Conservation (phyloP, 2,113 vertebrate species). For the Myodes glareolus region DNA sequence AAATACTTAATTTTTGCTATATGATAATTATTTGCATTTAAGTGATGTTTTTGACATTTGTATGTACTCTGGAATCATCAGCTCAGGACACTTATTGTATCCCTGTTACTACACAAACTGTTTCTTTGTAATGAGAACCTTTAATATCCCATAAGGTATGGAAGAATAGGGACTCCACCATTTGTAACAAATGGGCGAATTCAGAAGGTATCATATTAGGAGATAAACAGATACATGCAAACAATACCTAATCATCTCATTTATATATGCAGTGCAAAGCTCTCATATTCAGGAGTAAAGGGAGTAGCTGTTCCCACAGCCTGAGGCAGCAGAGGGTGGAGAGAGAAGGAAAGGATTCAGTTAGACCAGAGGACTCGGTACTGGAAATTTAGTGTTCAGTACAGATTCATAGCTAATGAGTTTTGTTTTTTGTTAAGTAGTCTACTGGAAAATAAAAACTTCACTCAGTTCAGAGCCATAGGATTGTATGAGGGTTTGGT, state of each 20-base stretch:
- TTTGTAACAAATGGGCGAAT: neutral
- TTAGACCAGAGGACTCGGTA: neutral
- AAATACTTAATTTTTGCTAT: neutral
- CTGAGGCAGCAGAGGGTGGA: too few species aligned
- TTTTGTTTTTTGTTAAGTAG: constrained; percentile 31
- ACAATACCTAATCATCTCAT: neutral
- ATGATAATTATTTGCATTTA: neutral
- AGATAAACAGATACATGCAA: neutral
- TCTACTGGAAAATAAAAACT: constrained; percentile 22
- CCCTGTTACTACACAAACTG: neutral
- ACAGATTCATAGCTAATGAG: neutral
- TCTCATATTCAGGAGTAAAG: neutral
- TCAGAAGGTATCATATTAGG: neutral
- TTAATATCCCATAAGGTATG: neutral
- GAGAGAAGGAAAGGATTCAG: neutral
- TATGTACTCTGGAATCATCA: neutral
- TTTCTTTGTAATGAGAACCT: neutral
- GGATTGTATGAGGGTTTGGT: neutral
- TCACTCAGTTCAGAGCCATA: neutral
- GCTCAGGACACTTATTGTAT: neutral
- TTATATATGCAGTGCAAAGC: neutral
- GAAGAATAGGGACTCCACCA: neutral
- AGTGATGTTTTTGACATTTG: neutral
- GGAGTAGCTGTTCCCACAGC: too few species aligned
- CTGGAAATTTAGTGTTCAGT: neutral